Evolutionary conservation across 2,797 vertebrate genomes (phyloP).

Genomic region (Silurus lanzhouensis): DNA sequence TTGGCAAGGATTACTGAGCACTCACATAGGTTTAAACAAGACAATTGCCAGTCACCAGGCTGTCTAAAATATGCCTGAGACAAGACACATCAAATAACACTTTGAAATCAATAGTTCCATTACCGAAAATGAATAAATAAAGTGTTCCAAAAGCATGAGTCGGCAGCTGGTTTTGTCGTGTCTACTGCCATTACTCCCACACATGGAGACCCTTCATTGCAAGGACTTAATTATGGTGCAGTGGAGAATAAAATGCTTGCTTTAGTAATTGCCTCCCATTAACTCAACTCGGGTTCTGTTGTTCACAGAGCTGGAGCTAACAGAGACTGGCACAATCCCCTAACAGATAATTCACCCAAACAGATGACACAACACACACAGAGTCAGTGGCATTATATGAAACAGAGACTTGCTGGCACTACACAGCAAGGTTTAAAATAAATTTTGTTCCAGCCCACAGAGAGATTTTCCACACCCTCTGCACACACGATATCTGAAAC

Average conservation of each 20-base stretch:
- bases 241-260: conserved; percentile 1
- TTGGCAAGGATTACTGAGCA: neutral
- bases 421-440: conserved; percentile 67
- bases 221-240: conserved; percentile 21
- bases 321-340: neutral
- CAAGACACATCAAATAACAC: neutral
- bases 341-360: conserved; percentile 3
- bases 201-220: neutral
- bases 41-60: neutral
- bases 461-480: conserved; percentile 57
- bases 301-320: neutral
- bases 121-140: neutral
- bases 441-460: conserved; percentile 46
- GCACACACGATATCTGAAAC: conserved; percentile 1
- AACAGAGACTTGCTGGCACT: conserved; percentile 36
- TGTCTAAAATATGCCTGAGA: neutral
- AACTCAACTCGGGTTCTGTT: conserved; percentile 26
- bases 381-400: conserved; percentile 25
- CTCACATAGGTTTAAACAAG: neutral
- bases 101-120: neutral
- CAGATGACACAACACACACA: neutral
- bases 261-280: neutral
- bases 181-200: conserved; percentile 20
- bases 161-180: conserved; percentile 9
- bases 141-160: conserved; percentile 12